A percentile compares a stretch with the other conserved stretches of the same genome.
These are phyloP conservation scores for Cynocephalus volans DNA, from an alignment of 2,113 vertebrate genomes.

Conservation along the genomic window DNA sequence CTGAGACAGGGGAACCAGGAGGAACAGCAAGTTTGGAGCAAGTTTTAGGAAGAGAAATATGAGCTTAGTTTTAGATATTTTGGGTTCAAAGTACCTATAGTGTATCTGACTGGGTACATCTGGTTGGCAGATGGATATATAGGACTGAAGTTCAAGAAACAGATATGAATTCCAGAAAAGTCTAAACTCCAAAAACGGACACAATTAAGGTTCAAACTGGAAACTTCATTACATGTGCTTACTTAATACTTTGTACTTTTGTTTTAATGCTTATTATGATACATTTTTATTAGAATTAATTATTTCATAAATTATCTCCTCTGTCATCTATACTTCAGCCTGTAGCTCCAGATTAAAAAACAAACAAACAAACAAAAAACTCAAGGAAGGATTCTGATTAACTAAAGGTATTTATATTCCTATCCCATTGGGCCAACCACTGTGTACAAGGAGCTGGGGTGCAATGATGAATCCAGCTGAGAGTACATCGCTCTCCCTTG, in stretches of 20 bases:
- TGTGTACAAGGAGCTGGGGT: neutral
- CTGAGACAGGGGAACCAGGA: neutral
- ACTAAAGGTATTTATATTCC: conserved; percentile 2
- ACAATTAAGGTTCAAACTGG: neutral
- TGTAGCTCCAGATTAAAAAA: neutral
- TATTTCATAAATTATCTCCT: neutral
- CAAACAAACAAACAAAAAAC: neutral
- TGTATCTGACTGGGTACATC: neutral
- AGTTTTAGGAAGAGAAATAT: conserved; percentile 1
- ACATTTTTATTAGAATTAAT: conserved; percentile 9
- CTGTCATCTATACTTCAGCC: neutral
- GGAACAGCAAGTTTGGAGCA: neutral
- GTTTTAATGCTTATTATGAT: neutral
- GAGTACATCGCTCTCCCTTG: neutral
- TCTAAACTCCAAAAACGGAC: conserved; percentile 16
- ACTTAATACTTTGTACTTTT: neutral
- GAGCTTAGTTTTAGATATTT: neutral
- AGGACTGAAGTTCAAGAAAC: neutral
- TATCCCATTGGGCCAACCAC: neutral
- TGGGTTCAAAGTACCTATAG: neutral
- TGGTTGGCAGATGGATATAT: neutral
- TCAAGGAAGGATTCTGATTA: neutral
- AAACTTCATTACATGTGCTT: neutral
- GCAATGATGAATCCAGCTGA: neutral
- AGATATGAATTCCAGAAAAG: neutral